phyloP scores from a whole-genome alignment of 1,140 invertebrate genomes.

The Drosophila truncata region DNA sequence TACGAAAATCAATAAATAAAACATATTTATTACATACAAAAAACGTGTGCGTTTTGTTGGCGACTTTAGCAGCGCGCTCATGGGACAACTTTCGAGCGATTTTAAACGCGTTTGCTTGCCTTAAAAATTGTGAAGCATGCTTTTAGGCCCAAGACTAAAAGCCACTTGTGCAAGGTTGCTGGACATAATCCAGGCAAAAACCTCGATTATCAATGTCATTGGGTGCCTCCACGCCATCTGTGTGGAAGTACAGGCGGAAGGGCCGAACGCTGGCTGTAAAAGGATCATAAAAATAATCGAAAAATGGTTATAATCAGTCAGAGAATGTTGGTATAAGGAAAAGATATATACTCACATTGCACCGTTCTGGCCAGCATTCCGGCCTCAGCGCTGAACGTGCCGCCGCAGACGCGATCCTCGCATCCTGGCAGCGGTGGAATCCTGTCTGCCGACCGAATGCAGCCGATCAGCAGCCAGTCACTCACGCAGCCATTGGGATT shows the following conservation, averaged over 20 bases:
- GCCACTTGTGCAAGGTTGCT: conserved; percentile 92
- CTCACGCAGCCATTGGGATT: conserved; percentile 87
- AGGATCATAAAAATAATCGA: conserved; percentile 43
- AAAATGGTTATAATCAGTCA: background rate
- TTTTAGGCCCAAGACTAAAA: conserved; percentile 46
- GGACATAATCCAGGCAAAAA: conserved; percentile 93
- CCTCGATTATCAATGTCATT: conserved; percentile 91
- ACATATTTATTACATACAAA: conserved; percentile 72
- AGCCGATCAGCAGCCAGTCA: conserved; percentile 92
- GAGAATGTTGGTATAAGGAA: too few species aligned
- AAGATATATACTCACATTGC: conserved; percentile 83
- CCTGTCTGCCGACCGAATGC: conserved; percentile 86
- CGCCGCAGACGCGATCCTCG: conserved; percentile 87
- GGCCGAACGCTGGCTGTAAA: conserved; percentile 90
- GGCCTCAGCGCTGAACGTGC: conserved; percentile 86
- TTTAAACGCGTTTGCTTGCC: conserved; percentile 1
- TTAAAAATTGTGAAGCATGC: conserved; percentile 15
- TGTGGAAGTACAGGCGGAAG: conserved; percentile 91
- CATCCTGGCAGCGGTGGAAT: conserved; percentile 83
- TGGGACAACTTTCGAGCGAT: background rate
- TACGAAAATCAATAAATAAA: conserved; percentile 78
- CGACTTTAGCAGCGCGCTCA: conserved; percentile 8
- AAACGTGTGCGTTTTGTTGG: conserved; percentile 10
- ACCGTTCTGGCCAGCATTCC: conserved; percentile 85
- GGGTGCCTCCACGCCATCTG: conserved; percentile 90